Evolutionary conservation across 2,113 vertebrate species (phyloP), one percentile per base, ranked within the genome.

Genomic region (Pomatorhinus ruficollis): DNA sequence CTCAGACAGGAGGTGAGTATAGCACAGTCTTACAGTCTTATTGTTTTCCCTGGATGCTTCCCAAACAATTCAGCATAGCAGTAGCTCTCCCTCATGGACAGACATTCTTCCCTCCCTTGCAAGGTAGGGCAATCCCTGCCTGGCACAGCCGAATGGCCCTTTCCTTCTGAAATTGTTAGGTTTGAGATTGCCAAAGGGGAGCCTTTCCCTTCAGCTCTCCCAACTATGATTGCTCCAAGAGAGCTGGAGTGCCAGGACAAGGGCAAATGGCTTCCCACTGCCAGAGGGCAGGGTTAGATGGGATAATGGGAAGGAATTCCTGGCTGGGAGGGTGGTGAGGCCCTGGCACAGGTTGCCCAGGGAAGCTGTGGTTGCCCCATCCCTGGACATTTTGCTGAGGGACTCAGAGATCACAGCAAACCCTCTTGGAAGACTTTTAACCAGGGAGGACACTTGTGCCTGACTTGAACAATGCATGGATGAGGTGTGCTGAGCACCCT

Each of bases 361-460:
- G 2, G 31, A 35, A 56, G 31, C 35, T 27, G 31, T 50, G 76
- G 8, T 33, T 81, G 35, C 18, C 31, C 27, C 59, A 57, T 33
- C 12, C 22, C 8, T 37, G 33, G 27, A 33, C 15, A 50, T 81
- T 88, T 65, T 44, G 42, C 31, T 37, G 42, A 64, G 11, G 35
- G 20, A 14, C 11, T 10, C 49, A n/a, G 15, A 8, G 37, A 83
- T 70, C 23, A 57, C n/a, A 63, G 47, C 17, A 44, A 87, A 68
- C 19, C 12, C 8, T 47, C 66, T 1, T 14, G 52, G 57, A 57
- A 80, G 47, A 47, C 21, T 27, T 70, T 64, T 53, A 33, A 39
- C n/a, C 23, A 1, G 0, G 21, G n/a, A 72, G 22, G 25, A 49
- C 17, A 15, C 57, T 61, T 0, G 0, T 28, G n/a, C 35, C 78